These are phyloP conservation scores for Papilio dardanus DNA, from an alignment of 1,140 invertebrate genomes.

Conservation along the genomic window DNA sequence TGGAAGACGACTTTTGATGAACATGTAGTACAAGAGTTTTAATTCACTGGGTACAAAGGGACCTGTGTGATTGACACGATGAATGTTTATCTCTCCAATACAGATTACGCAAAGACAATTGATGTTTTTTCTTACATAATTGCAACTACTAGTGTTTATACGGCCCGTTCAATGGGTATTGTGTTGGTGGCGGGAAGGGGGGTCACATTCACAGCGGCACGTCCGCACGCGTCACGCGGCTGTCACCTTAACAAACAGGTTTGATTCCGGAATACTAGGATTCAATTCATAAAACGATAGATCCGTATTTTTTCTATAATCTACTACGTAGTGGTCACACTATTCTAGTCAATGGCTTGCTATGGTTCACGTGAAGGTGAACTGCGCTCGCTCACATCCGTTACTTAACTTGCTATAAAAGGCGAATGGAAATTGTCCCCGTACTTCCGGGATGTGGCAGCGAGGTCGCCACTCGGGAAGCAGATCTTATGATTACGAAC, in stretches of 20 bases:
- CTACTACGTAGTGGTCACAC: conserved; percentile 2
- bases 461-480: neutral
- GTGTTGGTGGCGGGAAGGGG: too few species aligned
- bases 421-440: neutral
- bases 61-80: neutral
- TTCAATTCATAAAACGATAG: conserved; percentile 8
- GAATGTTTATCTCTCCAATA: neutral
- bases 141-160: neutral
- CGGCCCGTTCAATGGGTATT: neutral
- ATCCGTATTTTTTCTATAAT: conserved; percentile 4
- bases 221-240: neutral
- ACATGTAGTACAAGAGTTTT: neutral
- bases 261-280: conserved; percentile 11
- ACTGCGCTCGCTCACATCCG: conserved; percentile 11
- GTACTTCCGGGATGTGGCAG: conserved; percentile 15
- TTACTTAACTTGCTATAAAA: neutral
- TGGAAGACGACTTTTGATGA: too few species aligned
- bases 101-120: neutral
- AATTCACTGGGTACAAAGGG: neutral
- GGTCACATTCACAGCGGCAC: conserved; percentile 2
- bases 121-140: neutral
- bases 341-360: conserved; percentile 1
- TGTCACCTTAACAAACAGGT: conserved; percentile 6
- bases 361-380: conserved; percentile 15
- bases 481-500: conserved; percentile 1